Evolutionary conservation across 2,113 vertebrate genomes (phyloP), one percentile per base, ranked within the genome.

Genomic region (Pica pica): DNA sequence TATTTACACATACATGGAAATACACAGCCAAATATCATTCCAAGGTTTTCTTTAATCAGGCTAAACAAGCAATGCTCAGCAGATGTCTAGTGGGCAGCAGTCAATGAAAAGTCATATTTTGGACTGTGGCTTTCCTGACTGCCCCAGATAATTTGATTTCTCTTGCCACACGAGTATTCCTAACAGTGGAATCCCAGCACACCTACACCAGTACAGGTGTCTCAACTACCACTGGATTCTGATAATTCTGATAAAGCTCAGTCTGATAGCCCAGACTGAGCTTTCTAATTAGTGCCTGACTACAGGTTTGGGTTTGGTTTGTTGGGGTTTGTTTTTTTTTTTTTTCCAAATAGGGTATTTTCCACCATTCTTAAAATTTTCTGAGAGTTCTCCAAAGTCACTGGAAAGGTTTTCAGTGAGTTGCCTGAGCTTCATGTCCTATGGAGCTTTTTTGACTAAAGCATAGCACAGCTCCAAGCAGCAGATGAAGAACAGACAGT

Each of bases 1-100:
- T 95, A 93, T 92, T 90, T 95, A 60, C 59, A 91, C 56, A 70
- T 79, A 83, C 19, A 70, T 10, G 16, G 44, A 92, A 94, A 90
- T 61, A 80, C 39, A 70, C 12, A 83, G 68, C 39, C 59, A 90
- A 93, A 63, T 75, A 81, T 21, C 17, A 63, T 79, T 84, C 71
- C 60, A 80, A 90, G 37, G 50, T 67, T 89, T 87, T 76, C 50
- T 75, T 89, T 87, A 80, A 93, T 71, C 61, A 84, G 46, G 39
- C 59, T 80, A 91, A 94, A 73, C 79, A 87, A 89, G 78, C 67
- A 85, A 33, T 15, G 49, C 14, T 85, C 35, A 61, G 59, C 75
- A 85, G 63, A 93, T 76, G 50, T 53, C 90, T 77, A 24, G 57
- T 37, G 39, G 59, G n/a, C 67, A 91, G 65, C 1, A 1, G 50